These are phyloP conservation scores for Batillaria attramentaria DNA, from an alignment of 1,140 invertebrate species.

Conservation along the genomic window DNA sequence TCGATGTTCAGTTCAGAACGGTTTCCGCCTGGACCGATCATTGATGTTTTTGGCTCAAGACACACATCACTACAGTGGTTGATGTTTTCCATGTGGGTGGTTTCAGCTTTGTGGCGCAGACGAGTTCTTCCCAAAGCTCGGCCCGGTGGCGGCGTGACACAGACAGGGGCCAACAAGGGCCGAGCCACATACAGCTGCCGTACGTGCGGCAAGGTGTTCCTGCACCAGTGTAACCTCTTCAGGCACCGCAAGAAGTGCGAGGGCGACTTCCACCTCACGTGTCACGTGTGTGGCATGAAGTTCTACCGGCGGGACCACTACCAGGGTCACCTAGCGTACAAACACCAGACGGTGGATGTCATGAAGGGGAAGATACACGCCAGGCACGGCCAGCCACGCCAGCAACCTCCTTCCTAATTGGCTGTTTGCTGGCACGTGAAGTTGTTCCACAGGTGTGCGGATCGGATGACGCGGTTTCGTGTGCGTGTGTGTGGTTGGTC, in stretches of 20 bases:
- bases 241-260: slow-evolving; percentile 35
- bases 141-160: not conserved
- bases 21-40: no score
- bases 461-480: no score
- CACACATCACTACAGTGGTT: no score
- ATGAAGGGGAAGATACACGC: slow-evolving; percentile 18
- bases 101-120: no score
- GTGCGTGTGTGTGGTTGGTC: no score
- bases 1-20: no score
- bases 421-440: no score
- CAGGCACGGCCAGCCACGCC: no score
- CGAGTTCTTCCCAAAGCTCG: not conserved
- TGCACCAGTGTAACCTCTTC: slow-evolving; percentile 28
- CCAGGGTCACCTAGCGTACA: not conserved
- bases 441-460: no score
- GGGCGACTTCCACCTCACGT: slow-evolving; percentile 21
- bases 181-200: slow-evolving; percentile 19
- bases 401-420: no score
- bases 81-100: no score
- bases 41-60: no score
- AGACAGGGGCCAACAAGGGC: not conserved
- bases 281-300: slow-evolving; percentile 20
- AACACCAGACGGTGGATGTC: not conserved
- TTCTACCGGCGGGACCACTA: slow-evolving; percentile 32
- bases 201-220: slow-evolving; percentile 31